Evolutionary conservation across 1,140 invertebrate species (phyloP).

Genomic region (Euschistus heros): DNA sequence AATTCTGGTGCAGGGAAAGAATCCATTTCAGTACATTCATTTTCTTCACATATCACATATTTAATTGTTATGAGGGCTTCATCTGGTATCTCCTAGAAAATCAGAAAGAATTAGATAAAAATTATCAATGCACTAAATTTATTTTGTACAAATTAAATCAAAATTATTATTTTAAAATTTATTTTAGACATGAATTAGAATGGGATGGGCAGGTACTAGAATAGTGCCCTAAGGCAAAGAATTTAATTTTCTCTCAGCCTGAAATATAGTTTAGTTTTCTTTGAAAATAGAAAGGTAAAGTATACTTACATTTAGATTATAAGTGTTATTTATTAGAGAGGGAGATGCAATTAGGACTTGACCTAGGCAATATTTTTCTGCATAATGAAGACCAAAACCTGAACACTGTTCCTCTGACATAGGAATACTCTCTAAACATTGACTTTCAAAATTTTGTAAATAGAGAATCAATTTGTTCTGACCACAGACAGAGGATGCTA

Average conservation of each 20-base stretch:
- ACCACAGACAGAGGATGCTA: not conserved
- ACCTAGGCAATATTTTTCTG: not conserved
- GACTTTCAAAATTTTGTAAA: not conserved
- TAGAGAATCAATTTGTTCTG: not conserved
- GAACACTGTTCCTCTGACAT: not conserved
- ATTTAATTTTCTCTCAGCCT: too few species aligned
- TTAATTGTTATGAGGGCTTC: not conserved
- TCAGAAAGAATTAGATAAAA: not conserved
- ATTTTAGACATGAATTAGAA: too few species aligned
- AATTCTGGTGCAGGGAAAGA: slow-evolving; percentile 11
- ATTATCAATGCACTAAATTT: too few species aligned
- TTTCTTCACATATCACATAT: not conserved
- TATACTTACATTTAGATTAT: too few species aligned
- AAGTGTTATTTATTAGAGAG: not conserved
- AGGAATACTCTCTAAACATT: not conserved
- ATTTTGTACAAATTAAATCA: too few species aligned
- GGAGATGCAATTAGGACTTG: not conserved
- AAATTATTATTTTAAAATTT: too few species aligned
- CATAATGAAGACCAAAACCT: not conserved
- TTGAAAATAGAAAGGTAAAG: too few species aligned
- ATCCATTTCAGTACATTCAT: slow-evolving; percentile 19
- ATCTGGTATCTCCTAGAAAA: not conserved
- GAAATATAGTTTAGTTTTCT: too few species aligned
- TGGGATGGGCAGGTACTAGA: too few species aligned
- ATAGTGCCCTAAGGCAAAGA: too few species aligned